Conservation (phyloP, 2,113 vertebrate genomes). For the Brienomyrus longianalis region DNA sequence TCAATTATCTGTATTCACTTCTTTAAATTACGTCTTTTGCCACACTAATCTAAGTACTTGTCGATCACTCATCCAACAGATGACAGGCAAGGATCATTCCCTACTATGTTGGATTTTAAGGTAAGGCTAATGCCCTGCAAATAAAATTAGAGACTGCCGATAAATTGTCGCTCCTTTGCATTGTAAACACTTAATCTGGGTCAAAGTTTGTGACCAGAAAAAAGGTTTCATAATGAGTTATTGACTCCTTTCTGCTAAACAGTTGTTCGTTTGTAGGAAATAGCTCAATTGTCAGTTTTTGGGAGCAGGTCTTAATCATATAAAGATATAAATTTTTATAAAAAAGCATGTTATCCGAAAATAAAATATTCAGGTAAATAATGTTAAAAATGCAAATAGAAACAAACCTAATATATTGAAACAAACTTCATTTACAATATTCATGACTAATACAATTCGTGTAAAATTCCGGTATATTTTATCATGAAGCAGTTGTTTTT, state of each 20-base stretch:
- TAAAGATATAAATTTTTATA: neutral
- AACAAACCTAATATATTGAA: neutral
- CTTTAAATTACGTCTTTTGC: neutral
- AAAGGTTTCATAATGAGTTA: neutral
- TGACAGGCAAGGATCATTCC: neutral
- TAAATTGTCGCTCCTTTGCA: neutral
- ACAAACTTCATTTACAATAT: neutral
- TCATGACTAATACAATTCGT: neutral
- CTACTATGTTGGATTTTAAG: neutral
- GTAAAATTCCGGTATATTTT: neutral
- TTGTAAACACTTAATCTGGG: neutral
- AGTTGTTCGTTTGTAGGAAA: neutral
- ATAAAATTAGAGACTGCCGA: neutral
- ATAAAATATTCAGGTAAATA: neutral
- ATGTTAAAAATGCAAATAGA: neutral
- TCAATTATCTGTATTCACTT: neutral
- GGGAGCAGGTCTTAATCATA: neutral
- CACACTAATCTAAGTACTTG: neutral
- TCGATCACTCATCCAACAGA: neutral
- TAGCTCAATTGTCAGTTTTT: neutral
- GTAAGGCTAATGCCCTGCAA: neutral
- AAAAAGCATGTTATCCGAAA: neutral
- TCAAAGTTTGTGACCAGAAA: neutral
- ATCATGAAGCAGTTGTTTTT: neutral
- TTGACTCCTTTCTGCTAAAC: neutral